phyloP scores from a whole-genome alignment of 1,140 invertebrate species.

The Leptinotarsa undecemlineata region DNA sequence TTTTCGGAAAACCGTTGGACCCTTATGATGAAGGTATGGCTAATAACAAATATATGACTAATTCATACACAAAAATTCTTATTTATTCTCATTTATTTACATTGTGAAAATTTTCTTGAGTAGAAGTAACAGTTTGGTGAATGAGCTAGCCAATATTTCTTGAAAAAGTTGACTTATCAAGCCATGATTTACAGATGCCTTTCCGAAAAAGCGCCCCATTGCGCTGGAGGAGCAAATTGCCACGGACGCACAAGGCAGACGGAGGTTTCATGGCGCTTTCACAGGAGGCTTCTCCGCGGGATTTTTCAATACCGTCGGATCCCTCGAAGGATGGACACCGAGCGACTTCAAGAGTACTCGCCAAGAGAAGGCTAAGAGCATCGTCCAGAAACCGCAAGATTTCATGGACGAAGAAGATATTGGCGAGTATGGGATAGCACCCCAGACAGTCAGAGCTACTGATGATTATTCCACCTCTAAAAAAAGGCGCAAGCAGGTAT shows the following conservation, averaged over 20 bases:
- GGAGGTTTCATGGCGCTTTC: conserved; percentile 98
- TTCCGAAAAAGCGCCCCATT: conserved; percentile 79
- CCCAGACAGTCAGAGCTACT: conserved; percentile 77
- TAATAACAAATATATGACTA: conserved; percentile 10
- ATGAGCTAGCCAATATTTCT: conserved; percentile 25
- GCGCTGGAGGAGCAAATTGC: conserved; percentile 89
- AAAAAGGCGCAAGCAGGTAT: conserved; percentile 58
- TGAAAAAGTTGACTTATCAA: no score
- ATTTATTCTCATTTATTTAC: neutral
- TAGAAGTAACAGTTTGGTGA: conserved; percentile 3
- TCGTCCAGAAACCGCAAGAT: conserved; percentile 78
- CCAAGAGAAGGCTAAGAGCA: conserved; percentile 63
- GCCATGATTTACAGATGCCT: conserved; percentile 64
- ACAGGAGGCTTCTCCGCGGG: conserved; percentile 99
- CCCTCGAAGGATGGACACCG: conserved; percentile 94
- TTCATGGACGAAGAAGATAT: conserved; percentile 99
- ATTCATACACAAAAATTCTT: conserved; percentile 24
- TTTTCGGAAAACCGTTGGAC: conserved; percentile 76
- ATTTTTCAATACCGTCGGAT: conserved; percentile 95
- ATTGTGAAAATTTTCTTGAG: neutral
- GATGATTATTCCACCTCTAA: conserved; percentile 67
- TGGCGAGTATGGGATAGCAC: conserved; percentile 93
- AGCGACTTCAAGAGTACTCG: conserved; percentile 90
- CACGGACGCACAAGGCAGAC: conserved; percentile 84
- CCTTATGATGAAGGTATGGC: conserved; percentile 76